These are phyloP conservation scores for Drosophila rubida DNA, from an alignment of 2,888 invertebrate species.

Conservation along the genomic window DNA sequence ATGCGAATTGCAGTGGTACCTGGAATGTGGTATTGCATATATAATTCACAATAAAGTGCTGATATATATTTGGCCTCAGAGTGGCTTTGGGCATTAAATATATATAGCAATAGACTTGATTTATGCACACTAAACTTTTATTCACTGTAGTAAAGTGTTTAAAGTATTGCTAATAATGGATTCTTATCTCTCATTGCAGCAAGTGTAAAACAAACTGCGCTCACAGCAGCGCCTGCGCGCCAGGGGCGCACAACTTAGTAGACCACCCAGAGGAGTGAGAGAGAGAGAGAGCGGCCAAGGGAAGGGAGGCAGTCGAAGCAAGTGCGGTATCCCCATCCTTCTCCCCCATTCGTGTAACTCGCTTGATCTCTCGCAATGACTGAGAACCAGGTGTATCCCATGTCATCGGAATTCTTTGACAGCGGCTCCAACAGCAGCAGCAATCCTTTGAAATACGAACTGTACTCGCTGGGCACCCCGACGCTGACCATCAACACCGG, in stretches of 20 bases:
- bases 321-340: background rate
- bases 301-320: background rate
- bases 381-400: constrained; percentile 84
- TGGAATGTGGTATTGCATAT: constrained; percentile 29
- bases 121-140: background rate
- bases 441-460: constrained; percentile 83
- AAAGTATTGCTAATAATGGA: no score
- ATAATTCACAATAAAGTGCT: constrained; percentile 30
- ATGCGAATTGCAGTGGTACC: constrained; percentile 3
- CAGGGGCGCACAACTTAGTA: constrained; percentile 32
- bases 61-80: background rate
- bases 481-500: constrained; percentile 68
- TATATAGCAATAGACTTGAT: constrained; percentile 1
- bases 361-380: constrained; percentile 77
- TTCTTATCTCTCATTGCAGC: constrained; percentile 38
- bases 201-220: constrained; percentile 51
- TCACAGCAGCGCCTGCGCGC: constrained; percentile 54
- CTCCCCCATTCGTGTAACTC: background rate
- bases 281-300: background rate
- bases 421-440: constrained; percentile 84
- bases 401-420: constrained; percentile 85
- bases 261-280: background rate
- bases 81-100: constrained; percentile 4
- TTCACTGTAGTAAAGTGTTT: background rate
- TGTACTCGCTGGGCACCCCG: constrained; percentile 79